A percentile compares a stretch with the other conserved stretches of the same genome.
Conservation (phyloP, 1,140 invertebrate genomes). For the Thereuonema tuberculata region DNA sequence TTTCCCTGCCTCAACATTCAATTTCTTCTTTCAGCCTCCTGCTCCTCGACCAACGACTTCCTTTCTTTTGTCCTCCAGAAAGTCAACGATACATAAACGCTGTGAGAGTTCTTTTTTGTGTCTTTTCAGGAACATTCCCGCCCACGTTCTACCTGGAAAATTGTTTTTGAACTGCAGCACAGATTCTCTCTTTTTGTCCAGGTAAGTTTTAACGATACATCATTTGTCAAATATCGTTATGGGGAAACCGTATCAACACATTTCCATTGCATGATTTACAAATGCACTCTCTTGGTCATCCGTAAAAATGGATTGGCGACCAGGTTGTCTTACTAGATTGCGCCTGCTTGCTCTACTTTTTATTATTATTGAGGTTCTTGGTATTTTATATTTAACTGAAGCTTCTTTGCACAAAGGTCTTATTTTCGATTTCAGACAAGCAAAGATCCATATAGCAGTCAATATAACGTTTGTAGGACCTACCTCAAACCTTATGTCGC, state of each 20-base stretch:
- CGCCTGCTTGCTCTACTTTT: not conserved
- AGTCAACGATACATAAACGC: constrained; percentile 12
- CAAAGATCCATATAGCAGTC: not conserved
- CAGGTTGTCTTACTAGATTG: not conserved
- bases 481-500: not conserved
- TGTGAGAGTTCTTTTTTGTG: constrained; percentile 14
- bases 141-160: constrained; percentile 13
- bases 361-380: not conserved
- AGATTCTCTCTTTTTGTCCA: constrained; percentile 5
- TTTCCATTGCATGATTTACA: not conserved
- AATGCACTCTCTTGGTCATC: not conserved
- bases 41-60: too few relatives aligned
- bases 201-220: constrained; percentile 9
- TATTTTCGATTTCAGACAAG: not conserved
- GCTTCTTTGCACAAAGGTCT: not conserved
- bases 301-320: not conserved
- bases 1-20: too few relatives aligned
- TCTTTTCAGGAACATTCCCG: constrained; percentile 3
- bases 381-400: not conserved
- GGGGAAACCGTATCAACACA: constrained; percentile 9
- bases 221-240: constrained; percentile 6
- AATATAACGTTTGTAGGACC: not conserved
- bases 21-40: too few relatives aligned
- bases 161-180: constrained; percentile 11
- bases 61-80: too few relatives aligned